phyloP scores from a whole-genome alignment of 2,113 vertebrate genomes.

The Aythya baeri region DNA sequence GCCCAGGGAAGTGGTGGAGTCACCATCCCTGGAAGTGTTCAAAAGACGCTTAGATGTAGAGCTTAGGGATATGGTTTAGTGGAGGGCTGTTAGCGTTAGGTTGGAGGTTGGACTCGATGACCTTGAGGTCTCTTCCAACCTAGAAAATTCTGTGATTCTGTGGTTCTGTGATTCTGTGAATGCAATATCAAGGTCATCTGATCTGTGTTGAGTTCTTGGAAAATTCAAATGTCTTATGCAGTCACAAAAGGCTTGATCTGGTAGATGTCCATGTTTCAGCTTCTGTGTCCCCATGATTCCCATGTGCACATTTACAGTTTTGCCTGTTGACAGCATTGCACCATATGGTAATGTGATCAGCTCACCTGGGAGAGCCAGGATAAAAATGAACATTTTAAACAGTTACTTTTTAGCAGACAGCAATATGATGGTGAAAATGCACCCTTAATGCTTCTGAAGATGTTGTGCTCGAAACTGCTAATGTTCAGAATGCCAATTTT shows the following conservation, averaged over 20 bases:
- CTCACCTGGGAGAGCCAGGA: neutral
- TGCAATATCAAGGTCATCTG: neutral
- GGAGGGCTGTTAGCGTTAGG: too few relatives aligned
- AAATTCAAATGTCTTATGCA: neutral
- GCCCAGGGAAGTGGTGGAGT: too few relatives aligned
- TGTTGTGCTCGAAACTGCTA: neutral
- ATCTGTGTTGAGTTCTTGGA: neutral
- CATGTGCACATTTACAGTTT: rapidly evolving
- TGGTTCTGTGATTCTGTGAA: too few relatives aligned
- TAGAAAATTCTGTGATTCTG: too few relatives aligned
- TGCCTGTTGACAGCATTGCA: neutral
- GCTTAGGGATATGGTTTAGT: too few relatives aligned
- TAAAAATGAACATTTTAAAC: neutral
- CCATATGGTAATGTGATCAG: neutral
- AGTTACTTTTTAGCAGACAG: neutral
- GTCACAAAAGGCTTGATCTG: neutral
- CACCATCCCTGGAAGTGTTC: too few relatives aligned
- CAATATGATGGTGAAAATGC: neutral
- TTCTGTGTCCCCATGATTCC: neutral
- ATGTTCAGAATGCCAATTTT: neutral
- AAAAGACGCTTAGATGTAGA: too few relatives aligned
- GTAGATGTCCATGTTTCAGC: neutral
- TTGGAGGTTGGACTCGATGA: too few relatives aligned
- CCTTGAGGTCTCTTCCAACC: too few relatives aligned
- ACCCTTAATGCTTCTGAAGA: neutral